These are phyloP conservation scores for Sinohyriopsis cumingii DNA, from an alignment of 2,888 invertebrate species.

Conservation along the genomic window DNA sequence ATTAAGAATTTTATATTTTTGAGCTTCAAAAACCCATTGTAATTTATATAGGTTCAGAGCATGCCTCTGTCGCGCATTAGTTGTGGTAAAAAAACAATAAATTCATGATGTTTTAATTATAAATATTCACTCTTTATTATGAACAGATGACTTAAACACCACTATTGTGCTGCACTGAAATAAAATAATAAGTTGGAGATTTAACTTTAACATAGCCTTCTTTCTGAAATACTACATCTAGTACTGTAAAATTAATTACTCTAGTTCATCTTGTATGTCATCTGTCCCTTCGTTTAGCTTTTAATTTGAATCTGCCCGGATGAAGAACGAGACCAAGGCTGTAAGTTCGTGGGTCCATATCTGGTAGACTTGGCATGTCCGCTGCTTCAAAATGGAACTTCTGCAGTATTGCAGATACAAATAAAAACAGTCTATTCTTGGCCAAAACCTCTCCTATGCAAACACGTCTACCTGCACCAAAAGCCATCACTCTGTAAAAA, in stretches of 20 bases:
- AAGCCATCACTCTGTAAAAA: slow-evolving; percentile 51
- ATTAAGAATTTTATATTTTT: no score
- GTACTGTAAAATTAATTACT: neutral
- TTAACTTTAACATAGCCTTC: no score
- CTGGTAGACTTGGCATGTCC: slow-evolving; percentile 24
- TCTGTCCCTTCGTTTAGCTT: slow-evolving; percentile 25
- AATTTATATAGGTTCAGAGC: no score
- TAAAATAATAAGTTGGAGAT: no score
- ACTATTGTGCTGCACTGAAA: no score
- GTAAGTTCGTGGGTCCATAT: slow-evolving; percentile 56
- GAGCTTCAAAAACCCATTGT: no score
- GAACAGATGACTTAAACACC: no score
- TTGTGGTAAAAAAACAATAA: no score
- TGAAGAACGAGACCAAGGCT: slow-evolving; percentile 63
- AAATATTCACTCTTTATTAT: no score
- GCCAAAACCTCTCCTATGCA: slow-evolving; percentile 65
- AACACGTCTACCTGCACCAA: slow-evolving; percentile 63
- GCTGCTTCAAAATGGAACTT: slow-evolving; percentile 44
- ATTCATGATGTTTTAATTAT: no score
- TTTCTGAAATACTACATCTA: neutral
- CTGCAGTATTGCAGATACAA: slow-evolving; percentile 52
- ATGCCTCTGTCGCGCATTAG: no score
- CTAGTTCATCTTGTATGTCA: neutral
- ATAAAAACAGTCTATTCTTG: slow-evolving; percentile 64
- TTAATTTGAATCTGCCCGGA: slow-evolving; percentile 52